These are phyloP conservation scores for Hirundichthys speculiger DNA, from an alignment of 2,113 vertebrate species.

Conservation along the genomic window DNA sequence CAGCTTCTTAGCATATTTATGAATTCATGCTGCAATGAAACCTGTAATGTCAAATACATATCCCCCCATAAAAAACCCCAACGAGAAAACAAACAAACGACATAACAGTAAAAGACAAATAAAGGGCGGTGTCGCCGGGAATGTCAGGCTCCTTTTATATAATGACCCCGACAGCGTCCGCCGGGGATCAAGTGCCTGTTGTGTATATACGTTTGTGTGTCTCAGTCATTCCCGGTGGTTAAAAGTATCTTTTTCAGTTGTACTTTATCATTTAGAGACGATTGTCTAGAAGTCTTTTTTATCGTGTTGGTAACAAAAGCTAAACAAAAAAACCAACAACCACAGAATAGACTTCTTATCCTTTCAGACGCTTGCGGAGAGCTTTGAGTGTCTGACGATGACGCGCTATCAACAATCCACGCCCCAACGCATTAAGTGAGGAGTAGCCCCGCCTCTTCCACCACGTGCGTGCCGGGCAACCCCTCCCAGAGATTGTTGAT, in stretches of 20 bases:
- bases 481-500: slow-evolving; percentile 70
- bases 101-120: not conserved
- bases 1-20: not conserved
- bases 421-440: slow-evolving; percentile 38
- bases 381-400: slow-evolving; percentile 66
- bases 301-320: too few species aligned
- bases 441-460: slow-evolving; percentile 55
- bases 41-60: too few species aligned
- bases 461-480: slow-evolving; percentile 83
- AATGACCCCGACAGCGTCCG: slow-evolving; percentile 69
- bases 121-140: slow-evolving; percentile 80
- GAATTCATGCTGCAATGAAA: not conserved
- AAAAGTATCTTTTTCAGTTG: not conserved
- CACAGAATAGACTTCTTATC: slow-evolving; percentile 15
- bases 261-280: not conserved
- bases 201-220: not conserved
- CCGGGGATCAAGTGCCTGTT: slow-evolving; percentile 63
- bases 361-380: slow-evolving; percentile 32
- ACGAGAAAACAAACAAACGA: not conserved
- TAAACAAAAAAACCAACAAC: too few species aligned
- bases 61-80: not conserved
- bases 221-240: not conserved
- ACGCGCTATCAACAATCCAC: slow-evolving; percentile 71
- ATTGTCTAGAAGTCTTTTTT: too few species aligned
- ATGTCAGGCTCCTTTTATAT: slow-evolving; percentile 70